Conservation (phyloP, 2,888 invertebrate genomes). For the Stenotaenia linearis region DNA sequence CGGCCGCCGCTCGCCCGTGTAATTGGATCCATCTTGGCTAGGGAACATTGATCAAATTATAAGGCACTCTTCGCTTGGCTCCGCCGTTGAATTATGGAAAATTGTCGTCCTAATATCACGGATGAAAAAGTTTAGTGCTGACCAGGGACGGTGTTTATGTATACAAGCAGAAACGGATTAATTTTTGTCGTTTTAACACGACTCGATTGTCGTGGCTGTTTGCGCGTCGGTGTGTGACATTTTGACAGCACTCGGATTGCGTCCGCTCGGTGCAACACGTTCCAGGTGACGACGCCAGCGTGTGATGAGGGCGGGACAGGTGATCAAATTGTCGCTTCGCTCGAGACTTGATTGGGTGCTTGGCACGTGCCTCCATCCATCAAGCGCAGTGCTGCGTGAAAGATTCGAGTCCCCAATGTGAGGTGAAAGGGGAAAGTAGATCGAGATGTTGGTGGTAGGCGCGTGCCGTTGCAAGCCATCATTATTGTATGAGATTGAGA, state of each 20-base stretch:
- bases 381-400: constrained; percentile 13
- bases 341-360: constrained; percentile 26
- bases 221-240: constrained; percentile 21
- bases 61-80: not conserved
- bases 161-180: not conserved
- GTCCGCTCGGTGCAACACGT: constrained; percentile 22
- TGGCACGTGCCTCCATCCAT: constrained; percentile 24
- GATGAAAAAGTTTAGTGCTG: constrained; percentile 34
- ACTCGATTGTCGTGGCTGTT: constrained; percentile 10
- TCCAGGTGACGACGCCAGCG: constrained; percentile 24
- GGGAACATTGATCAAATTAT: constrained; percentile 32
- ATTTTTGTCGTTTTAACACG: constrained; percentile 7
- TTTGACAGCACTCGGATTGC: constrained; percentile 26
- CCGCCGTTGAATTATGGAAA: constrained; percentile 32
- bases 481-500: constrained; percentile 32
- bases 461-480: constrained; percentile 26
- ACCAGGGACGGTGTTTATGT: constrained; percentile 31
- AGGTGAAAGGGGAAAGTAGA: constrained; percentile 14
- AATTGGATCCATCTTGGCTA: constrained; percentile 29
- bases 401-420: constrained; percentile 10
- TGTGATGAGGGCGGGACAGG: constrained; percentile 26
- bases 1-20: constrained; percentile 30
- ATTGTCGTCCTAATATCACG: constrained; percentile 34
- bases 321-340: constrained; percentile 26
- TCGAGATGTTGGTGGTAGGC: not conserved